Conservation (phyloP, 2,888 invertebrate species). For the Mythimna pallens region DNA sequence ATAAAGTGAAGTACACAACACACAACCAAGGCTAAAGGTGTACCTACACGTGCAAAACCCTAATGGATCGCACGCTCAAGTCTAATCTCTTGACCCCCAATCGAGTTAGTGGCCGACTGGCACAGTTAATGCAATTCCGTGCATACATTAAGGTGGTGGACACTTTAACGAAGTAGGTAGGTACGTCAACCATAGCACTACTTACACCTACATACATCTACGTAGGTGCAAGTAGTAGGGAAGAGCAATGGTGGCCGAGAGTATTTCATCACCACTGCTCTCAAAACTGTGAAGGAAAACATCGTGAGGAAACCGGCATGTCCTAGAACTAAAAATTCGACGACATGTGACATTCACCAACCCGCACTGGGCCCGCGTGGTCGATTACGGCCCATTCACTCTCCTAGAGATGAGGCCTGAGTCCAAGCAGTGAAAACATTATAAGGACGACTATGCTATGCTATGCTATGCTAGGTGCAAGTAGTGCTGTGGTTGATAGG, state of each 20-base stretch:
- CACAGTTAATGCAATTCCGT: constrained; percentile 60
- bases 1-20: constrained; percentile 3
- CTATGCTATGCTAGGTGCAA: too few relatives aligned
- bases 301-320: too few relatives aligned
- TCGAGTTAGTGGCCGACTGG: constrained; percentile 54
- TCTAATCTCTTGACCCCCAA: constrained; percentile 59
- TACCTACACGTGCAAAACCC: constrained; percentile 3
- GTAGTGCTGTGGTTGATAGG: constrained; percentile 4
- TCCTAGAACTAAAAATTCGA: too few relatives aligned
- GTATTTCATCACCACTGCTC: too few relatives aligned
- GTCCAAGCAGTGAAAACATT: too few relatives aligned
- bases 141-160: constrained; percentile 51
- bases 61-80: constrained; percentile 27
- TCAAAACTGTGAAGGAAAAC: too few relatives aligned
- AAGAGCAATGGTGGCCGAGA: too few relatives aligned
- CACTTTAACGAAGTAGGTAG: constrained; percentile 23
- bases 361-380: too few relatives aligned
- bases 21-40: constrained; percentile 18
- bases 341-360: too few relatives aligned
- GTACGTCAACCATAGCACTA: not conserved
- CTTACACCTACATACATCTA: not conserved
- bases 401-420: too few relatives aligned
- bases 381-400: too few relatives aligned
- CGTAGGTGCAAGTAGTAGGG: not conserved
- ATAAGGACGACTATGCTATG: too few relatives aligned